phyloP scores from a whole-genome alignment of 53 echinoderm and acorn worm species.

The Stichopus horrens region DNA sequence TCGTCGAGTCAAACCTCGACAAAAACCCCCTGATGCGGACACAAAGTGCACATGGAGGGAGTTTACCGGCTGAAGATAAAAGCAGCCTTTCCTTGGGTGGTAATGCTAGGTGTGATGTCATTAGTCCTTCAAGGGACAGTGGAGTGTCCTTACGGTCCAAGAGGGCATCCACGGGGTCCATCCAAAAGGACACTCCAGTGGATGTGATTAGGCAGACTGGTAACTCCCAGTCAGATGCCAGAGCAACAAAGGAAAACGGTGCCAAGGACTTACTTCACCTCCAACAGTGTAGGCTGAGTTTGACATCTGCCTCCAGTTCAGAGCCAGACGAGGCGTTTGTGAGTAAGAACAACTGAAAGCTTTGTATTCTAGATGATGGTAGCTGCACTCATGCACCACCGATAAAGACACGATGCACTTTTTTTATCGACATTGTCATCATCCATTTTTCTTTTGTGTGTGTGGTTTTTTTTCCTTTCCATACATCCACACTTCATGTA shows the following conservation, averaged over 20 bases:
- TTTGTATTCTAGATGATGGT: conserved; percentile 40
- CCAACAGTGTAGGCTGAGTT: conserved; percentile 77
- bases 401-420: conserved; percentile 17
- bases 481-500: background rate
- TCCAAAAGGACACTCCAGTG: conserved; percentile 74
- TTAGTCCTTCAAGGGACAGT: conserved; percentile 67
- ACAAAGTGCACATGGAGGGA: conserved; percentile 75
- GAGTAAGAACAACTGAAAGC: conserved; percentile 56
- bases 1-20: conserved; percentile 58
- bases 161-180: conserved; percentile 85
- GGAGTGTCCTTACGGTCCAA: conserved; percentile 70
- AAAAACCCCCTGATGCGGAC: conserved; percentile 89
- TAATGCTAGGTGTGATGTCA: conserved; percentile 26
- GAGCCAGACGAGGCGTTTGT: conserved; percentile 94
- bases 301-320: conserved; percentile 87
- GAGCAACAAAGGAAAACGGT: conserved; percentile 47
- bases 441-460: background rate
- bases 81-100: conserved; percentile 19
- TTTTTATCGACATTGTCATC: background rate
- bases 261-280: conserved; percentile 59
- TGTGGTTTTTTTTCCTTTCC: background rate
- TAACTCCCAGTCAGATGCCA: conserved; percentile 59
- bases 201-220: conserved; percentile 59
- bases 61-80: conserved; percentile 32
- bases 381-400: conserved; percentile 29